Evolutionary conservation across 1,140 invertebrate species (phyloP), one percentile per base, ranked within the genome.

Genomic region (Monochamus saltuarius): DNA sequence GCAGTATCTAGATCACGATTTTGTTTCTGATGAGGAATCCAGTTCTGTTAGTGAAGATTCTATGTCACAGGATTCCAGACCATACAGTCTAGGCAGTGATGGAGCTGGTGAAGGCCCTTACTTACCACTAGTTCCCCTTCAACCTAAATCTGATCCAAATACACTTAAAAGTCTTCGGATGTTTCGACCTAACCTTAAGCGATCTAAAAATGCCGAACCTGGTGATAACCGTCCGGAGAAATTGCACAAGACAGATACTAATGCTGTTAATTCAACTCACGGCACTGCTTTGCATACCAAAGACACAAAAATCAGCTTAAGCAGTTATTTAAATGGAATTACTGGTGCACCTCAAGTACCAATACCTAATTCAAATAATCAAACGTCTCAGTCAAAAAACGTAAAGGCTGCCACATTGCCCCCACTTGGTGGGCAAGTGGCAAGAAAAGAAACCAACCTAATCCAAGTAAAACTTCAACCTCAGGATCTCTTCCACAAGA

Each of bases 111-210:
- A 69, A 43, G 29, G 40, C 34, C 56, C 60, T 7, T 40, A 47
- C 39, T 22, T 57, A 40, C 36, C 64, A n/a, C 13, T 46, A 7
- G 1, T 45, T 19, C 39, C 61, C 22, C 39, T 35, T 4, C 61
- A 61, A 38, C 37, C 59, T 1, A 72, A 71, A 14, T 83, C 81
- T 53, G 82, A 84, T 69, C 82, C 83, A 4, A 77, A 78, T 1
- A 81, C 83, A 4, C 69, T 85, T 1, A 83, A 84, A 67, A 77
- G 80, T 2, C 64, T 85, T 29, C 72, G 83, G 45, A 82, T 82
- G 77, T 85, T 82, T 59, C 73, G 84, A 65, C 78, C 78, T 4
- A 72, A 64, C 43, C 64, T 71, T 19, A 73, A 73, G 46, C 54
- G 61, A 56, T 39, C 62, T 9, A 59, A 57, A 34, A 59, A 61